Evolutionary conservation across 2,797 vertebrate species (phyloP).

Genomic region (Ctenochaetus hawaiiensis): DNA sequence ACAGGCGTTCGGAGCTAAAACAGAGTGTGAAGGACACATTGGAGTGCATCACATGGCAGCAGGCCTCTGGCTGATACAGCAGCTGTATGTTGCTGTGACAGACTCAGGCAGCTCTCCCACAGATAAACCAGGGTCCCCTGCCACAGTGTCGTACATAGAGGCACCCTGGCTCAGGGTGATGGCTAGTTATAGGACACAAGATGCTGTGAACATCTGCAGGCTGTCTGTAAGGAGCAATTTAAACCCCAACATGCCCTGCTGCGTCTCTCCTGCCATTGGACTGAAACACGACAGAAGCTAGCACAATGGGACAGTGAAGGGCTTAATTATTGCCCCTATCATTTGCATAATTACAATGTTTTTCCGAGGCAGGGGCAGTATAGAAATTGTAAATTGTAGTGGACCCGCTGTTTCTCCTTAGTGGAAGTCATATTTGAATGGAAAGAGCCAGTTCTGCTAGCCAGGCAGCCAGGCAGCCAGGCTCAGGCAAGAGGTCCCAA

Average conservation of each 20-base stretch:
- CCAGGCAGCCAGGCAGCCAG: constrained; percentile 85
- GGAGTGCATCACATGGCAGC: background rate
- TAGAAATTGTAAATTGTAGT: constrained; percentile 89
- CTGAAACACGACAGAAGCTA: constrained; percentile 69
- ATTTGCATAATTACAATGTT: constrained; percentile 90
- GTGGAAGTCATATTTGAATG: constrained; percentile 94
- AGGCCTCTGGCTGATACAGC: constrained; percentile 7
- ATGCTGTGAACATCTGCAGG: constrained; percentile 75
- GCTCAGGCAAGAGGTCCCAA: constrained; percentile 79
- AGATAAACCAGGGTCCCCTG: constrained; percentile 15
- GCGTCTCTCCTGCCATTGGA: constrained; percentile 67
- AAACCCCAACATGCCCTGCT: constrained; percentile 59
- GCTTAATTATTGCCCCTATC: constrained; percentile 87
- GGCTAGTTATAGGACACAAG: constrained; percentile 48
- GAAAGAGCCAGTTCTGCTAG: constrained; percentile 92
- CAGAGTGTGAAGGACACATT: background rate
- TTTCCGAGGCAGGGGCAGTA: constrained; percentile 80
- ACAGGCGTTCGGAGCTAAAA: constrained; percentile 1
- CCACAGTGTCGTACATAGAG: background rate
- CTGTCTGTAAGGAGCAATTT: constrained; percentile 74
- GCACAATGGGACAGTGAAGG: constrained; percentile 83
- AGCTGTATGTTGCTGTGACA: constrained; percentile 11
- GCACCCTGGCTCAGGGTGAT: constrained; percentile 32
- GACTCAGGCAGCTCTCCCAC: constrained; percentile 12
- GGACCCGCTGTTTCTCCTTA: constrained; percentile 81